These are phyloP conservation scores for Acronicta aceris DNA, from an alignment of 2,888 invertebrate species.

Conservation along the genomic window DNA sequence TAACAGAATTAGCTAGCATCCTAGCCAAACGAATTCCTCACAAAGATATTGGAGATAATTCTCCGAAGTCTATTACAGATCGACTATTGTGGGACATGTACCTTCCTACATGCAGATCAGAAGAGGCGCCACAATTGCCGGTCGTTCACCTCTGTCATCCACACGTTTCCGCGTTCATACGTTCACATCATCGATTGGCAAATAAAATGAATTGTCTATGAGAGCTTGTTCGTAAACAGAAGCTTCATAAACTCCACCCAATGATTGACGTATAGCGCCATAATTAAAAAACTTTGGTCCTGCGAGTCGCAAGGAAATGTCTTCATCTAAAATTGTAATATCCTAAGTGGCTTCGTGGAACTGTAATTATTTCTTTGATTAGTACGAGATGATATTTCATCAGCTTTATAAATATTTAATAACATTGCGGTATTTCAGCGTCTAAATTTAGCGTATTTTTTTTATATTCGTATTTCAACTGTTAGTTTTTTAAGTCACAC, in stretches of 20 bases:
- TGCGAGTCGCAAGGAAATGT: conserved; percentile 10
- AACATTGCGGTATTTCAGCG: background rate
- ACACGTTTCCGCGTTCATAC: conserved; percentile 48
- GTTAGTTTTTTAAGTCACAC: background rate
- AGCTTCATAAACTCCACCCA: conserved; percentile 5
- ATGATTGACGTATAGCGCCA: conserved; percentile 14
- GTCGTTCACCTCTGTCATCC: conserved; percentile 42
- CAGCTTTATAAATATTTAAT: background rate
- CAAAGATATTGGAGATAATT: conserved; percentile 35
- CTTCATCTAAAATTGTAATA: conserved; percentile 20
- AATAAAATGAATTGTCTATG: conserved; percentile 21
- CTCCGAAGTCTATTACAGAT: conserved; percentile 47
- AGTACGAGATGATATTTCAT: conserved; percentile 4
- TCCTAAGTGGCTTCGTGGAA: conserved; percentile 21
- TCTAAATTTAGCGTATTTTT: background rate
- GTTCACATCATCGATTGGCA: conserved; percentile 50
- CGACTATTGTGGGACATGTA: conserved; percentile 41
- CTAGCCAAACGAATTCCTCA: conserved; percentile 25
- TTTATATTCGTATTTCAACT: background rate
- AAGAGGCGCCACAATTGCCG: conserved; percentile 47
- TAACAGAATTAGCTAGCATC: too few species aligned
- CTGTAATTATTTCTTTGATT: conserved; percentile 5
- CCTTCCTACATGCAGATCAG: conserved; percentile 28
- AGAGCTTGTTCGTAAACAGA: conserved; percentile 9
- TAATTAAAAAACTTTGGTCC: conserved; percentile 42